These are phyloP conservation scores for Magallana gigas DNA, from an alignment of 1,140 invertebrate genomes.

Conservation along the genomic window DNA sequence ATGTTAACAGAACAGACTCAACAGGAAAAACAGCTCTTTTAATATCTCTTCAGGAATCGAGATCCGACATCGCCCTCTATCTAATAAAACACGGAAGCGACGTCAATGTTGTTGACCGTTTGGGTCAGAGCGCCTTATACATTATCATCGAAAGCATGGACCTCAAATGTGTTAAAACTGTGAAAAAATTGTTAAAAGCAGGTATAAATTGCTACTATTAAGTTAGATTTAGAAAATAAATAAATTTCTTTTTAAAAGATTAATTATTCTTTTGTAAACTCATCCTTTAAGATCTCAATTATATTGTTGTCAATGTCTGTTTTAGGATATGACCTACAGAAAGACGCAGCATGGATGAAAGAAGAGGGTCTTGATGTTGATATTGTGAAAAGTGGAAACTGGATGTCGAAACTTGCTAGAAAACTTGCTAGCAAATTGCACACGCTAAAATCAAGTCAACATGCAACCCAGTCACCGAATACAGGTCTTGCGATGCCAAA, in stretches of 20 bases:
- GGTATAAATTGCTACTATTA: background rate
- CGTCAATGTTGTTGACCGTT: constrained; percentile 45
- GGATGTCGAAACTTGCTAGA: background rate
- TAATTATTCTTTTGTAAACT: background rate
- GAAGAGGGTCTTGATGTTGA: constrained; percentile 40
- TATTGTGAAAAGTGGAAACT: constrained; percentile 30
- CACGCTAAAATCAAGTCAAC: constrained; percentile 10
- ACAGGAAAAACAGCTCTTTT: constrained; percentile 49
- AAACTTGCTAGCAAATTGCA: constrained; percentile 28
- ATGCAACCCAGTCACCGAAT: background rate
- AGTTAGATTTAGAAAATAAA: background rate
- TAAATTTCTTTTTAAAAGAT: background rate
- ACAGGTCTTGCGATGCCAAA: background rate
- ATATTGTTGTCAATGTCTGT: too few species aligned
- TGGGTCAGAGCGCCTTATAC: constrained; percentile 48
- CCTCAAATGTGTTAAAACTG: constrained; percentile 34
- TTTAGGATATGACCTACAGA: constrained; percentile 12
- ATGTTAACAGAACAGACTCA: constrained; percentile 30
- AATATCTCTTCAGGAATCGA: constrained; percentile 33
- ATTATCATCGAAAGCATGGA: constrained; percentile 40
- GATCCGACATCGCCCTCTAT: constrained; percentile 26
- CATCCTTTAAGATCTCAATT: background rate
- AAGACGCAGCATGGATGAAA: constrained; percentile 33
- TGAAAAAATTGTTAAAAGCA: constrained; percentile 49
- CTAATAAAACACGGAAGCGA: constrained; percentile 49